phyloP scores from a whole-genome alignment of 2,888 invertebrate genomes.

The Tenthredo mesomela region DNA sequence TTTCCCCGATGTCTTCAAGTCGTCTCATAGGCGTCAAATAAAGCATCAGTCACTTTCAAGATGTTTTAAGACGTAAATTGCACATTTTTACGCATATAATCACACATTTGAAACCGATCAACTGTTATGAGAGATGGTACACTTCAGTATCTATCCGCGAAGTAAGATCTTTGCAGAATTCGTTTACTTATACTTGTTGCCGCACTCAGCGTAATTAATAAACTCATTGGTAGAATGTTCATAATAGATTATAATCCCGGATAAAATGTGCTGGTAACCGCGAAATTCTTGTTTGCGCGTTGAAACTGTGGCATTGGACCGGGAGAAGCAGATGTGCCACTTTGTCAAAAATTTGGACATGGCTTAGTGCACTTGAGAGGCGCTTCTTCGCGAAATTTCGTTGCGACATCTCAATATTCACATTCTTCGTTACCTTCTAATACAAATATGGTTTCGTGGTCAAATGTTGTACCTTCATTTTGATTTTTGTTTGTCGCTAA shows the following conservation, averaged over 20 bases:
- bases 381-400: not conserved
- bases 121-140: not conserved
- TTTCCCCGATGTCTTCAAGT: not conserved
- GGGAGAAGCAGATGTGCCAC: not conserved
- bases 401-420: not conserved
- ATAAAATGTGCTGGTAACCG: not conserved
- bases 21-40: not conserved
- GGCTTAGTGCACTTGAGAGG: not conserved
- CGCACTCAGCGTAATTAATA: not conserved
- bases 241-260: not conserved
- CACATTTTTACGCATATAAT: too few relatives aligned
- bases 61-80: not conserved
- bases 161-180: not conserved
- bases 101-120: not conserved
- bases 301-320: not conserved
- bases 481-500: not conserved
- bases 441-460: not conserved
- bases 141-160: not conserved
- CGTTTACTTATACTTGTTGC: not conserved
- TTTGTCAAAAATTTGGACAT: not conserved
- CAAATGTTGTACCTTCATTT: constrained; percentile 30
- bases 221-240: not conserved
- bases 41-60: not conserved
- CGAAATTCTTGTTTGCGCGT: not conserved
- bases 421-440: not conserved